A percentile compares a stretch with the other conserved stretches of the same genome.
Conservation (phyloP, 1,140 invertebrate species). For the Drosophila trapezifrons region DNA sequence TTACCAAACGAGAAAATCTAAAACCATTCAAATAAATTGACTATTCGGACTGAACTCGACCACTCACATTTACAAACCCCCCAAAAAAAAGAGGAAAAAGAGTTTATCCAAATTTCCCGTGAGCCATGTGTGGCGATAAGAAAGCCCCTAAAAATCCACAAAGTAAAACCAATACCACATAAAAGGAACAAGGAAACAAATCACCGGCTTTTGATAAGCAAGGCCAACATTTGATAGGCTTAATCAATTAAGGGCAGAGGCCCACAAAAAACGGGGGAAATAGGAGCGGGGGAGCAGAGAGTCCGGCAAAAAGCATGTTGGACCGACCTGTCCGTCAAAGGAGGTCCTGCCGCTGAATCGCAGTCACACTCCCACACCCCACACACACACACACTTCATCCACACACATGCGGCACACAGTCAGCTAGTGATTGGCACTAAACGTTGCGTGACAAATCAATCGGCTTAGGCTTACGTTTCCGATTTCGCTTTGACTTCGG, state of each 20-base stretch:
- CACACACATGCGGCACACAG: conserved; percentile 29
- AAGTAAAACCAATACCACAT: conserved; percentile 34
- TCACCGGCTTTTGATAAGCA: conserved; percentile 32
- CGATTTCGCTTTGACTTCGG: conserved; percentile 40
- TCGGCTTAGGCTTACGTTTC: conserved; percentile 74
- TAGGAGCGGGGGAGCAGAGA: conserved; percentile 8
- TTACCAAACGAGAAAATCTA: conserved; percentile 30
- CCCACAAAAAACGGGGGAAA: conserved; percentile 19
- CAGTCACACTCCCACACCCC: conserved; percentile 8
- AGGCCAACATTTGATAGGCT: conserved; percentile 67
- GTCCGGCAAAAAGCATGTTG: conserved; percentile 16
- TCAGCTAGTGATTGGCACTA: conserved; percentile 59
- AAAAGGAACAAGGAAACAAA: conserved; percentile 34
- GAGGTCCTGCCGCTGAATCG: conserved; percentile 23
- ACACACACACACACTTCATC: conserved; percentile 11
- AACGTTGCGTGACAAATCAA: conserved; percentile 81
- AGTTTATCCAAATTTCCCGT: neutral
- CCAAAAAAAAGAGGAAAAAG: conserved; percentile 3
- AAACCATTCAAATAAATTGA: conserved; percentile 42
- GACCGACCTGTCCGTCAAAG: conserved; percentile 50
- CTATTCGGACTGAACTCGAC: conserved; percentile 53
- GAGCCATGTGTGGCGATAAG: conserved; percentile 22
- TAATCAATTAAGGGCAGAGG: conserved; percentile 71
- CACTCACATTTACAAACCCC: neutral
- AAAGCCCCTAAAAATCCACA: conserved; percentile 4